Conservation (phyloP, 2,797 vertebrate genomes). For the Macroramphosus scolopax region DNA sequence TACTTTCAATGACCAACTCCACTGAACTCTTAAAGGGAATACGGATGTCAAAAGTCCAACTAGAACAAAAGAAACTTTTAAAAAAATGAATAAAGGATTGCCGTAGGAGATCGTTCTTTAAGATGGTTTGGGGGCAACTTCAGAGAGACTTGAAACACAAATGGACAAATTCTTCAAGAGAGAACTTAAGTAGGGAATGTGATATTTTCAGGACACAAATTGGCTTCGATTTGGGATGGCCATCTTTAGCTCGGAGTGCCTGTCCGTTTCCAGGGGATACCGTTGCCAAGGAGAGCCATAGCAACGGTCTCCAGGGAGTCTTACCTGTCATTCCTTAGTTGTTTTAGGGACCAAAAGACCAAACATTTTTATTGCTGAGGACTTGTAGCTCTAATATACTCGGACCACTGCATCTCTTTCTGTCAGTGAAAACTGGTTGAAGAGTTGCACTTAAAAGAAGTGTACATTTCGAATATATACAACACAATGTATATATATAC, state of each 20-base stretch:
- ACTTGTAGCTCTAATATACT: constrained; percentile 97
- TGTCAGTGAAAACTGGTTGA: constrained; percentile 87
- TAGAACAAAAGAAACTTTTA: constrained; percentile 67
- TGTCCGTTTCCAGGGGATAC: constrained; percentile 90
- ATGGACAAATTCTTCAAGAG: constrained; percentile 77
- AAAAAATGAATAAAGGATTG: constrained; percentile 65
- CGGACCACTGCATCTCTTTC: constrained; percentile 89
- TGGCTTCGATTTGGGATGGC: constrained; percentile 81
- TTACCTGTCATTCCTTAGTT: constrained; percentile 99
- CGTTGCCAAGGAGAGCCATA: constrained; percentile 85
- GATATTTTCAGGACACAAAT: constrained; percentile 83
- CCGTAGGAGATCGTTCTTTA: constrained; percentile 67
- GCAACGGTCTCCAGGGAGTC: constrained; percentile 89
- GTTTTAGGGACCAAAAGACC: constrained; percentile 99
- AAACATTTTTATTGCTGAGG: constrained; percentile 97
- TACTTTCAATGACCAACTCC: constrained; percentile 63
- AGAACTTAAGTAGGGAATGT: constrained; percentile 73
- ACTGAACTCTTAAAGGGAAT: constrained; percentile 63
- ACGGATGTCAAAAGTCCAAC: constrained; percentile 66
- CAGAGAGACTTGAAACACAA: constrained; percentile 74
- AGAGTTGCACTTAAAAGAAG: constrained; percentile 87
- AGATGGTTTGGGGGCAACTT: constrained; percentile 60
- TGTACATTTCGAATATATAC: constrained; percentile 82
- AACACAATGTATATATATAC: constrained; percentile 80
- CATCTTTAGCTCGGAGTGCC: constrained; percentile 91